A percentile compares a stretch with the other conserved stretches of the same genome.
phyloP scores from a whole-genome alignment of 2,797 vertebrate genomes.

The Gambelia wislizenii region DNA sequence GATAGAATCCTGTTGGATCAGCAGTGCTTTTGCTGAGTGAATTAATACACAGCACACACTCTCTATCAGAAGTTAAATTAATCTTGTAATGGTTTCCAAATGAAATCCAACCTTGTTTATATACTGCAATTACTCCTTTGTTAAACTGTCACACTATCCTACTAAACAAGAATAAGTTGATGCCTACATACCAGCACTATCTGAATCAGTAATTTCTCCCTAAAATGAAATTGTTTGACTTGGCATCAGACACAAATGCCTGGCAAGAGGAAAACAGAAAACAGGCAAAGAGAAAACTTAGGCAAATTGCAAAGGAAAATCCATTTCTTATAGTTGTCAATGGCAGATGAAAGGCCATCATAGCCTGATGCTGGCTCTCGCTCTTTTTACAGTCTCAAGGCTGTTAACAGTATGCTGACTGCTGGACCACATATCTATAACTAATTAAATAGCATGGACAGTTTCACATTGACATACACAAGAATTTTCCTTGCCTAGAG shows the following conservation, averaged over 20 bases:
- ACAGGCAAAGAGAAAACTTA: neutral
- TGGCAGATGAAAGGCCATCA: neutral
- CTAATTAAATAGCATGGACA: conserved; percentile 26
- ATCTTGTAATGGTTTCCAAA: neutral
- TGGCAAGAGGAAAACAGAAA: neutral
- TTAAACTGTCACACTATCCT: neutral
- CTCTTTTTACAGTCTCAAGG: neutral
- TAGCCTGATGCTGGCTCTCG: neutral
- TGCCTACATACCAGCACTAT: neutral
- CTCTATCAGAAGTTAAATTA: neutral
- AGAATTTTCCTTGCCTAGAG: conserved; percentile 22
- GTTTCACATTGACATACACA: neutral
- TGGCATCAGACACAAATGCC: neutral
- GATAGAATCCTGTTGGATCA: too few relatives aligned
- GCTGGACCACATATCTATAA: conserved; percentile 17
- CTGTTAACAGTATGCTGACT: conserved; percentile 4
- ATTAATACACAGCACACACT: neutral
- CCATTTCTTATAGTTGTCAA: neutral
- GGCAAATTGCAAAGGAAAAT: neutral
- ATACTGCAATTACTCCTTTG: neutral
- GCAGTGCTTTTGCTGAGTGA: neutral
- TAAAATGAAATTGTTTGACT: neutral
- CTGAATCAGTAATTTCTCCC: neutral
- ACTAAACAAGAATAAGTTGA: neutral
- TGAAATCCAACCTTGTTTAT: neutral